Base-by-base conservation (phyloP, 2,888 invertebrate species). In the Agrenia bidenticulata region DNA sequence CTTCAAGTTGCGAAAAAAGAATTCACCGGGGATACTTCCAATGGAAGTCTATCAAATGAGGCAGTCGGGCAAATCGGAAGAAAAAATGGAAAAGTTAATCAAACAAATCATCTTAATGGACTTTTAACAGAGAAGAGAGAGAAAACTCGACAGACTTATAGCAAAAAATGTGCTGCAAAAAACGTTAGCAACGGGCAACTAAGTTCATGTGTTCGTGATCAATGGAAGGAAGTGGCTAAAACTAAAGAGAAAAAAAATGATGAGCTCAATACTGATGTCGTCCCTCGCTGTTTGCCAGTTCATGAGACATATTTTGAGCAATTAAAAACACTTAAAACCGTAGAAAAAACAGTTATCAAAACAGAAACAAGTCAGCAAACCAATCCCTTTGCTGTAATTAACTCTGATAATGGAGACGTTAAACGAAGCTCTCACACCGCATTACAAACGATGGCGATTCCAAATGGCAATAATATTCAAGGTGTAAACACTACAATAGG, bases 271-370 rank as follows among this genome's bases (percentile, higher is more conserved):
- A 51, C 7, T 15, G 5, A 17, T 15, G 45, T 24, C 5, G 23
- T 9, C 24, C 24, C 55, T 11, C 7, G 7, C 24, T 55, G 55
- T 27, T 19, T 26, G n/a, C 21, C 57, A 19, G 57, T 21, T n/a
- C 39, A 57, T 41, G 57, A 57, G 9, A 57, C 23, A 4, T 41
- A 71, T 23, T 70, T 73, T 59, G 66, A 73, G 51, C 71, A 73
- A 55, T 58, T 75, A 55, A 73, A 73, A 63, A 69, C 67, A 27
- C 60, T 74, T 62, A 70, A 68, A 64, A 56, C 68, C 32, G 61
- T 75, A 55, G 69, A 73, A 66, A 73, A 71, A 54, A 57, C 67
- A 21, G 32, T 49, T 19, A 23, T 27, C 45, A 45, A 15, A 45
- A 45, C 45, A 19, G 45, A 45, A 45, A 45, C 45, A 17, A 32